Conservation (phyloP, 2,888 invertebrate species). For the Amiota mariae region DNA sequence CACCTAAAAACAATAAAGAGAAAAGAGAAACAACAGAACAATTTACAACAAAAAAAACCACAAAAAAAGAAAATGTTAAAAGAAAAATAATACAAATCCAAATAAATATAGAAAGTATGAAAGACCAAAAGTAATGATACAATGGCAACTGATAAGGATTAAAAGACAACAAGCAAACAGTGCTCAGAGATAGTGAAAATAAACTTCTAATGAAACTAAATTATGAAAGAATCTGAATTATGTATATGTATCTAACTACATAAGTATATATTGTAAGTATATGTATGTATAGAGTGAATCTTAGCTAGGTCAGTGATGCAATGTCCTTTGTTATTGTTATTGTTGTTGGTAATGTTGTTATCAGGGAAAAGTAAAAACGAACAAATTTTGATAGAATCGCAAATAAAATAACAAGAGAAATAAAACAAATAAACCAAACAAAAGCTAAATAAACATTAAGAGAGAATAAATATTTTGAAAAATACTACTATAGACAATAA, state of each 20-base stretch:
- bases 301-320: slow-evolving; percentile 6
- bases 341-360: neutral
- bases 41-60: slow-evolving; percentile 12
- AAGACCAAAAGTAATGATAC: slow-evolving; percentile 6
- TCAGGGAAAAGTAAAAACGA: slow-evolving; percentile 23
- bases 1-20: slow-evolving; percentile 28
- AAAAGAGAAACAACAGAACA: slow-evolving; percentile 31
- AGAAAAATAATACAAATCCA: slow-evolving; percentile 20
- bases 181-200: slow-evolving; percentile 22
- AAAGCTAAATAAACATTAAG: neutral
- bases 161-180: slow-evolving; percentile 45
- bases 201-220: slow-evolving; percentile 11
- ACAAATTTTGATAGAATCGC: slow-evolving; percentile 26
- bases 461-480: neutral
- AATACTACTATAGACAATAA: neutral
- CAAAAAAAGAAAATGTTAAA: slow-evolving; percentile 33
- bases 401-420: slow-evolving; percentile 12
- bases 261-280: too few relatives aligned
- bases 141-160: slow-evolving; percentile 55
- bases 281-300: too few relatives aligned
- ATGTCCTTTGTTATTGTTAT: neutral
- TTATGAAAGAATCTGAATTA: too few relatives aligned
- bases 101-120: slow-evolving; percentile 20
- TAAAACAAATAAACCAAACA: slow-evolving; percentile 5
- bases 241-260: too few relatives aligned